These are phyloP conservation scores for Dryas iulia DNA, from an alignment of 1,140 invertebrate genomes.

Conservation along the genomic window DNA sequence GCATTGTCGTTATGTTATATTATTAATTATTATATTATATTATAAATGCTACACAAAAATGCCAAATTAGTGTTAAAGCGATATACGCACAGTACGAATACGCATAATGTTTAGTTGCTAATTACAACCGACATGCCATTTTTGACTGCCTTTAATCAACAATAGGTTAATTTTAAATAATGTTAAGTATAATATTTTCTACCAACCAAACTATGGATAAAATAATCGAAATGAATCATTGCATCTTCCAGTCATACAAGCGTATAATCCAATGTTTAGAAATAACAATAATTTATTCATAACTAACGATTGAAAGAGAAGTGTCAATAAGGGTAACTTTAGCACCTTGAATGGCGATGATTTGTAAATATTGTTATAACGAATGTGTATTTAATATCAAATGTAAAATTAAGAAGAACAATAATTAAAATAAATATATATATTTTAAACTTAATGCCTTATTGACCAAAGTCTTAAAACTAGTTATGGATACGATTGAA, in stretches of 20 bases:
- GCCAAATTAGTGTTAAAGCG: constrained; percentile 1
- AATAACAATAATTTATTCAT: constrained; percentile 35
- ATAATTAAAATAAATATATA: constrained; percentile 76
- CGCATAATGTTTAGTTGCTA: neutral
- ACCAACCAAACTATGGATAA: neutral
- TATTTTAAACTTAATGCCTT: constrained; percentile 80
- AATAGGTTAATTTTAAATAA: neutral
- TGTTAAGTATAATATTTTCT: neutral
- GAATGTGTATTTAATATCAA: constrained; percentile 66
- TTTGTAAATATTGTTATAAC: constrained; percentile 74
- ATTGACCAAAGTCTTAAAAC: constrained; percentile 80
- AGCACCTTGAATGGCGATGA: constrained; percentile 22
- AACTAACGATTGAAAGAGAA: constrained; percentile 14
- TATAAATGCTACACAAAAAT: neutral
- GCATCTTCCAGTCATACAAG: neutral
- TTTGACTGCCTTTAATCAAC: neutral
- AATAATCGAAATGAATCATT: neutral
- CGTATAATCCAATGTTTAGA: constrained; percentile 12
- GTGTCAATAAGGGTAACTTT: constrained; percentile 15
- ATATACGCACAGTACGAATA: neutral
- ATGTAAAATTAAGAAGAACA: constrained; percentile 75
- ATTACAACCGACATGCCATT: neutral
- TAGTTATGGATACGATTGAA: constrained; percentile 72
- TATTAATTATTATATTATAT: neutral
- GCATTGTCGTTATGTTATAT: neutral